Base-by-base conservation (phyloP, 30 jellyfish, hydroid and myxozoan genomes). In the Cassiopea xamachana region DNA sequence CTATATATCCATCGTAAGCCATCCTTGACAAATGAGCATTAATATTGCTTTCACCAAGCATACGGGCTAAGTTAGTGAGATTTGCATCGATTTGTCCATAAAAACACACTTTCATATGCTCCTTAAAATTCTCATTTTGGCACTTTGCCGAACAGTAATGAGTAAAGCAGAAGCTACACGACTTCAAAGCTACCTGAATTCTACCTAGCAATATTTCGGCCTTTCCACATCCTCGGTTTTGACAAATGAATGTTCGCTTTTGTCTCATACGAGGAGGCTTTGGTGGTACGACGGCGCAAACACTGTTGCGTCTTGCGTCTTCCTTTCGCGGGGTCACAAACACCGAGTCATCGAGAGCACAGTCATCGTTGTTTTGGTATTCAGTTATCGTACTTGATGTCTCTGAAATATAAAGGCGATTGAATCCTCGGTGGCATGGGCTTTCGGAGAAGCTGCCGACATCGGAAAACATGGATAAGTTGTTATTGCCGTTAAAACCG, bases 131-230 rank as follows among this genome's bases (percentile, higher is more conserved):
- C 13, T 58, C 92, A 72, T 77, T 73, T 70, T 94, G 97, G 81
- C 98, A 94, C 50, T 75, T 73, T 46, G 94, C 97, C 8, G 98
- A 94, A 72, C 98, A 94, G 90, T 90, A 94, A 87, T 94, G 98
- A 68, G 98, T 94, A 67, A 94, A 94, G 67, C 98, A 94, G 77
- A 84, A 90, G 44, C 69, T 73, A 70, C 98, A 94, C 6, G 98
- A 94, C 79, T 88, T 90, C 81, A 94, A 94, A 15, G 75, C 46
- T 39, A 90, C 93, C 82, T 94, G 96, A 7, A 77, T 74, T 61
- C 81, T 50, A 43, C 98, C 98, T 18, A 94, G 94, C 81, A 94
- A 70, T 8, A 86, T 47, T 43, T 94, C 98, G 10, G 91, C 60
- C 75, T 87, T 74, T 5, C 88, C 73, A 81, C 98, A 94, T 1